Evolutionary conservation across 1,140 invertebrate species (phyloP), one percentile per base, ranked within the genome.

Genomic region (Galendromus occidentalis): DNA sequence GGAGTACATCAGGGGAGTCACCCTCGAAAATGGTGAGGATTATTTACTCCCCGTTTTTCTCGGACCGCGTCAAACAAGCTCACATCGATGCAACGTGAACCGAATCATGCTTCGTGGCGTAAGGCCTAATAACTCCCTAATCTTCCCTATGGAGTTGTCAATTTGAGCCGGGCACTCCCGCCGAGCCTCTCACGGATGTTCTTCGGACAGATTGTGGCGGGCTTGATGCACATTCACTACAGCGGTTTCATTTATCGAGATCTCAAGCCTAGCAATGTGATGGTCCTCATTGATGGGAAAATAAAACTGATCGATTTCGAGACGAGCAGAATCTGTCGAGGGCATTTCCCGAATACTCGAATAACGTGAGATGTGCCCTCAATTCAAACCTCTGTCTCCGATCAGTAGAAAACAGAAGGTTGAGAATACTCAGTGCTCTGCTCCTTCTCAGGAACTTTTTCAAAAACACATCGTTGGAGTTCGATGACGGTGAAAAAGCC

Each of bases 261-360:
- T 59, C 51, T 59, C n/a, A 59, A 59, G 14, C 51, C 22, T 14
- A 29, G 14, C 25, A 59, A 59, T 22, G 51, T 59, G 22, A 25
- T 59, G 12, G 25, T 59, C 22, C 12, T 17, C 14, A 20, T 22
- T 14, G 25, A n/a, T 6, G 25, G 51, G 25, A 25, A 59, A 6
- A 59, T 59, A n/a, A 59, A 59, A 59, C 22, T 59, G 14, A 59
- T 59, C 22, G 14, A 59, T 59, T 59, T 59, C 51, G 51, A 59
- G 6, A n/a, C 14, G 22, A 33, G 25, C 14, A 59, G 33, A 25
- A 33, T 25, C 12, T 59, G 51, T 33, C 14, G 14, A 29, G 51
- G 51, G 14, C 51, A 59, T 22, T 59, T 59, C 22, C 25, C 51
- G 14, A 17, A 4, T 17, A 39, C 4, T 39, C 33, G 33, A 39